Evolutionary conservation across 2,113 vertebrate species (phyloP), one percentile per base, ranked within the genome.

Genomic region (Anhinga rufa): DNA sequence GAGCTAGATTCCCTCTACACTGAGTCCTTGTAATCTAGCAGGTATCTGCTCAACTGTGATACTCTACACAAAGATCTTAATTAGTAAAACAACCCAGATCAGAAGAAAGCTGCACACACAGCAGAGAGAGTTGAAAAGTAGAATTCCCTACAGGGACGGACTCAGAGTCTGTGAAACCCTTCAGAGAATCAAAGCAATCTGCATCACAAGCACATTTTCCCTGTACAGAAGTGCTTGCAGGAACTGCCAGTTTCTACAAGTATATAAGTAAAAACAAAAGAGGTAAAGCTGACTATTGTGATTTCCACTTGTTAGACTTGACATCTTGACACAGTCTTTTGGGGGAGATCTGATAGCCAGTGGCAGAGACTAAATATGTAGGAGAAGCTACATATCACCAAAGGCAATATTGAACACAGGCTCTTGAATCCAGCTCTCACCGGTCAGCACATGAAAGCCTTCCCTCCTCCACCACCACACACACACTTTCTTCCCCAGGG

Each of bases 141-240:
- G 46, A 93, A 93, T 62, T 93, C 82, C 89, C 85, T 90, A 66
- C 44, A 85, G 94, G 36, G 57, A 64, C 1, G 1, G 48, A 71
- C 61, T 94, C n/a, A 9, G 70, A 82, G 51, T 22, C 82, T 82
- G 78, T 52, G 75, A 90, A 95, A 83, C 15, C 89, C 94, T 96
- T 93, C 75, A 11, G 64, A 90, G 94, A 97, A 95, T 79, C 87
- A 83, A 93, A 95, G 85, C 80, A 74, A 90, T 64, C 78, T 95
- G 78, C 78, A 91, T 86, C 75, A 91, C 84, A 88, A 93, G 85
- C 71, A 92, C 58, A 81, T 92, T 82, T 76, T 38, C 58, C 61
- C 57, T 2, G 1, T 9, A 74, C 75, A 49, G 86, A 94, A 82
- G 55, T 19, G 51, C 71, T 90, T 68, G 61, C 72, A 88, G 76